Conservation (phyloP, 2,113 vertebrate genomes). For the Cephalopholis sonnerati region DNA sequence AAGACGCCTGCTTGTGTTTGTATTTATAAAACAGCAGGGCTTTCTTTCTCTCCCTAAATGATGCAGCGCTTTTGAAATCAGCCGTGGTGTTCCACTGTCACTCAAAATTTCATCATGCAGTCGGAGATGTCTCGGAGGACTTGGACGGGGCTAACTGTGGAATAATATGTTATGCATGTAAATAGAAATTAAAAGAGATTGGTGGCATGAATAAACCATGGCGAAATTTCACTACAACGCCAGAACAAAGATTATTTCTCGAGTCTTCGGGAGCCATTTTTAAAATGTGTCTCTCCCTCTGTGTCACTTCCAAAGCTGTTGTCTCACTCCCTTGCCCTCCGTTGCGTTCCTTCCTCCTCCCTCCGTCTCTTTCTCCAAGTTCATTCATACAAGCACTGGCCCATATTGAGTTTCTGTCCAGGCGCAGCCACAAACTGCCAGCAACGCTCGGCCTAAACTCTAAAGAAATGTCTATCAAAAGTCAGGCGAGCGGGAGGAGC, state of each 20-base stretch:
- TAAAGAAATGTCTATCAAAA: conserved; percentile 80
- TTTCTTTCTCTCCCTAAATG: conserved; percentile 45
- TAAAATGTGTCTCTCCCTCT: neutral
- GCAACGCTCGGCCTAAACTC: conserved; percentile 48
- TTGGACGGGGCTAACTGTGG: conserved; percentile 29
- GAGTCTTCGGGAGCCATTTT: conserved; percentile 24
- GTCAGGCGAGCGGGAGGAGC: conserved; percentile 50
- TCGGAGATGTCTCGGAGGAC: conserved; percentile 46
- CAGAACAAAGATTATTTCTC: conserved; percentile 29
- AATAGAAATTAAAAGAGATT: conserved; percentile 63
- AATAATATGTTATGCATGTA: conserved; percentile 55
- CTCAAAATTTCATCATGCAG: conserved; percentile 52
- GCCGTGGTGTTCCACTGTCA: conserved; percentile 49
- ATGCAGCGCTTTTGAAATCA: conserved; percentile 50
- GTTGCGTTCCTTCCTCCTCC: conserved; percentile 28
- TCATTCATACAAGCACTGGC: conserved; percentile 58
- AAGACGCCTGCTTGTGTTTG: conserved; percentile 62
- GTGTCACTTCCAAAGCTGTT: conserved; percentile 50
- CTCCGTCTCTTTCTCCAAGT: conserved; percentile 34
- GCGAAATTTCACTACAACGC: conserved; percentile 18
- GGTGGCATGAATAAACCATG: conserved; percentile 57
- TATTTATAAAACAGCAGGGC: conserved; percentile 54
- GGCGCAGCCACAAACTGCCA: conserved; percentile 61
- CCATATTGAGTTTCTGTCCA: conserved; percentile 81
- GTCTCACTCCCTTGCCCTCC: conserved; percentile 42